Conservation (phyloP, 2,797 vertebrate genomes). For the Amblyraja radiata region DNA sequence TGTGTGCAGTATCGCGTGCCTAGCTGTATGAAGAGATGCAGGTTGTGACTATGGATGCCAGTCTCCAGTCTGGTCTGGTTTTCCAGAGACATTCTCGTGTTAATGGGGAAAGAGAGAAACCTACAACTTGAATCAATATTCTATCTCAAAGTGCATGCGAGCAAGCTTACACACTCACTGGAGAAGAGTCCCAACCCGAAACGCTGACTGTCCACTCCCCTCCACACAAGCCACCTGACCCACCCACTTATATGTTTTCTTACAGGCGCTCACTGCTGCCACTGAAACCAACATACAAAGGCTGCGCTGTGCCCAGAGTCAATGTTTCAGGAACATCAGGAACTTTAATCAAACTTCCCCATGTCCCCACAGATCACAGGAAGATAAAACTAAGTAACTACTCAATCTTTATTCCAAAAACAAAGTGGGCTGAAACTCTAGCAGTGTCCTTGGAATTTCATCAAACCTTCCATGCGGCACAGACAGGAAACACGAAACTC, state of each 20-base stretch:
- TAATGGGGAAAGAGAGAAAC: not conserved
- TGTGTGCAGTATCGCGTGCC: too few relatives aligned
- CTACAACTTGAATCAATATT: not conserved
- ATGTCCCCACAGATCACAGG: not conserved
- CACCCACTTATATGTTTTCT: too few relatives aligned
- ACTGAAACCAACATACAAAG: not conserved
- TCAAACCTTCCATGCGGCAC: not conserved
- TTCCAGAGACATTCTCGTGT: not conserved
- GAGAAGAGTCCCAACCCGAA: too few relatives aligned
- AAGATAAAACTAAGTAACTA: not conserved
- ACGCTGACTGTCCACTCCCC: too few relatives aligned
- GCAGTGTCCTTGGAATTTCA: not conserved
- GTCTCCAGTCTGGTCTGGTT: not conserved
- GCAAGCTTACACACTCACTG: too few relatives aligned
- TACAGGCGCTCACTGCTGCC: not conserved
- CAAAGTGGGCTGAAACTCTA: not conserved
- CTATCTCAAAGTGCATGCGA: not conserved
- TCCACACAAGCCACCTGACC: too few relatives aligned
- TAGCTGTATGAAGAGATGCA: not conserved
- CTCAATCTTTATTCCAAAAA: not conserved
- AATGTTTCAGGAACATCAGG: not conserved
- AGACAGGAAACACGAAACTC: constrained; percentile 11
- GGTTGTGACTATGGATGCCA: not conserved
- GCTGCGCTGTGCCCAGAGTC: not conserved
- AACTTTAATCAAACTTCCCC: not conserved